Evolutionary conservation across 2,888 invertebrate species (phyloP).

Genomic region (Ctena decussata): DNA sequence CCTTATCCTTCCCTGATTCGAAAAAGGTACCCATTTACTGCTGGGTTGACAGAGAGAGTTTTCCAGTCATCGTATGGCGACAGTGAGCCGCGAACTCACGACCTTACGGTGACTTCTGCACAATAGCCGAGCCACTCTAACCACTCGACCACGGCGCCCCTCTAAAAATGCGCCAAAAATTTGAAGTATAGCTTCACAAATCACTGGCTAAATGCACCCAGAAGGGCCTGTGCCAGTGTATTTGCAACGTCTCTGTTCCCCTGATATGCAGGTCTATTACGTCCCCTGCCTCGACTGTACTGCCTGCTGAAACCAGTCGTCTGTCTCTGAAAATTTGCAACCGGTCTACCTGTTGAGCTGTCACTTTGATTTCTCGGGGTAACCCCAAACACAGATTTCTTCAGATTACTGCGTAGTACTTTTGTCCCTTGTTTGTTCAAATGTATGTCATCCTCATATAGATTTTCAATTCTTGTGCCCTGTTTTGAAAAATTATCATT

Average conservation of each 20-base stretch:
- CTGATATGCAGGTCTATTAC: neutral
- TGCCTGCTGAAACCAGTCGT: neutral
- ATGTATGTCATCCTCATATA: neutral
- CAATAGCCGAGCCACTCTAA: too few relatives aligned
- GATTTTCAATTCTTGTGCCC: neutral
- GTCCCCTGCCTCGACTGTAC: neutral
- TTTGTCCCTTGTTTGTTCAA: neutral
- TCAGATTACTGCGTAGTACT: neutral
- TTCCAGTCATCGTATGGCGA: too few relatives aligned
- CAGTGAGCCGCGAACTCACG: too few relatives aligned
- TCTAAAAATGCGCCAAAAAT: too few relatives aligned
- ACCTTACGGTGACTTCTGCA: too few relatives aligned
- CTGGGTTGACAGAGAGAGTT: too few relatives aligned
- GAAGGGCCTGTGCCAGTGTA: neutral
- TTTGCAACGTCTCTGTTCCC: neutral
- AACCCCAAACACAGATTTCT: neutral
- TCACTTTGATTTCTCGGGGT: neutral
- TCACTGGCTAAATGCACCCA: neutral
- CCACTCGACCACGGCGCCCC: too few relatives aligned
- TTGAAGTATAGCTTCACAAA: too few relatives aligned
- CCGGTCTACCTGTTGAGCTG: neutral
- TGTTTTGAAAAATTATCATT: neutral
- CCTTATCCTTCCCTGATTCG: too few relatives aligned
- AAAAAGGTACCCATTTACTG: too few relatives aligned
- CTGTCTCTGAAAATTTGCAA: neutral